Evolutionary conservation across 2,888 invertebrate species (phyloP), one percentile per base, ranked within the genome.

Genomic region (Plagodis pulveraria): DNA sequence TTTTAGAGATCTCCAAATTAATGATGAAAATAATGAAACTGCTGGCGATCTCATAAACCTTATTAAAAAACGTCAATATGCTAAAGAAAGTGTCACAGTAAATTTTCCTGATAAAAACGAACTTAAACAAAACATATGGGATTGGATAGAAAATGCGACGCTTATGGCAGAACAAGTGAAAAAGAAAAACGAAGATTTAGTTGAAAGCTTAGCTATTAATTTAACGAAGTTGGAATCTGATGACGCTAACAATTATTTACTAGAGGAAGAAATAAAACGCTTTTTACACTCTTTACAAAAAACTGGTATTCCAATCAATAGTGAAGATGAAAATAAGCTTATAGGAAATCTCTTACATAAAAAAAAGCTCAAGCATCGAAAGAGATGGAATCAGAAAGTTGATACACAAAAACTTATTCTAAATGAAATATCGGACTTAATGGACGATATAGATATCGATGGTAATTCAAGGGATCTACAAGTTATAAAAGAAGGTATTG

Each of bases 401-500:
- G 50, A 66, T 47, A 51, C 60, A 7, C 47, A 62, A 44, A 48
- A 68, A 42, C 22, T 46, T 1, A 65, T 69, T 33, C n/a, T 32
- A 10, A 54, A 65, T 44, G 62, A 63, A 55, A 60, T 67, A 43
- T 58, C 64, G 7, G 53, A 50, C n/a, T 51, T 67, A 45, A 35
- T 69, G 45, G 58, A 68, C 10, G 59, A 56, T 32, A 50, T 7
- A 36, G 7, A 7, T 36, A 35, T 70, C 45, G 58, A 68, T 12
- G 58, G 54, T 22, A 51, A 42, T 41, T 38, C 51, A 32, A 32
- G 50, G 9, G 50, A 34, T 65, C 2, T 11, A 42, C 8, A 12
- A 42, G 41, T 56, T 35, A 50, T 70, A 9, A 59, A 49, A 64
- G 53, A 63, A 6, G 65, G 64, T 67, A 56, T 69, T 34, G 55